Base-by-base conservation (phyloP, 2,888 invertebrate genomes). In the Argyresthia albistria region DNA sequence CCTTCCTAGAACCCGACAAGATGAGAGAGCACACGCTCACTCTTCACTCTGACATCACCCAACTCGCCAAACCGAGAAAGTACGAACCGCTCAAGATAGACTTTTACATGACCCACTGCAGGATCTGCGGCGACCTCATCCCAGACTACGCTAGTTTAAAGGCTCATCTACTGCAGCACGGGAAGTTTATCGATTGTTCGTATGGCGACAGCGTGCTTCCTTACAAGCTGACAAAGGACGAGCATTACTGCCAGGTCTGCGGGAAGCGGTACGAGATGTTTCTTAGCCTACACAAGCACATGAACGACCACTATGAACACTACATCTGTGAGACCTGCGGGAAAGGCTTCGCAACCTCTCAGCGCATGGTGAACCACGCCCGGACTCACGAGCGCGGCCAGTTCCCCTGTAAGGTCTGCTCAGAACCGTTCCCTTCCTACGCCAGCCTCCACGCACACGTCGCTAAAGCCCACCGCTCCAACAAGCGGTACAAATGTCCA, bases 281-380 rank as follows among this genome's bases (percentile, higher is more conserved):
- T 54, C 62, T 84, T 0, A 81, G 77, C 25, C 65, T 87, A 1
- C 86, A 86, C 62, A 82, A 78, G 54, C 87, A 87, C 39, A 87
- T 87, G 86, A 86, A 86, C 45, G 78, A 79, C 35, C 87, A 87
- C 57, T 87, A 78, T 56, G 80, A 83, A 10, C 82, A 83, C 55
- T 83, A 71, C 54, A 82, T 87, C 3, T 87, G 87, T 47, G 86
- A 86, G 57, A 81, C 75, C n/a, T 87, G 87, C 50, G 87, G 87
- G 0, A 86, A 86, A 58, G 59, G 76, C 1, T 86, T 86, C 53
- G 83, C 78, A 0, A 86, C 86, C 0, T 70, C 73, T 0, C 83
- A 82, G 53, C 61, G 87, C 35, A 77, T 87, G 82, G 65, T 80
- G 6, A 84, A 81, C 51, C 87, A 87, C 54, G 67, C 75, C 0